Base-by-base conservation (phyloP, 2,888 invertebrate species). In the Atethmia centrago region DNA sequence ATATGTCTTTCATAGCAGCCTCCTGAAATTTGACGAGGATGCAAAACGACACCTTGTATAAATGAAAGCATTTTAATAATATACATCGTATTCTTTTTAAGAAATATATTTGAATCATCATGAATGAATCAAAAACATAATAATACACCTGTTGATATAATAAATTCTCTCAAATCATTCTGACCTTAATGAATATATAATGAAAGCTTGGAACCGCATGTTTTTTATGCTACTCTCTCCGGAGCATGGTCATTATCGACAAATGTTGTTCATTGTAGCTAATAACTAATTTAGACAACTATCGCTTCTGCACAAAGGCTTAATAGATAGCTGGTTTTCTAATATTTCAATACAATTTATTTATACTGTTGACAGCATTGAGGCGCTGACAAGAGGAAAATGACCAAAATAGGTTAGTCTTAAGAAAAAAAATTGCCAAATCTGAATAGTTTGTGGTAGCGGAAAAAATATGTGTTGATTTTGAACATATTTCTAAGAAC, bases 161-260 rank as follows among this genome's bases (percentile, higher is more conserved):
- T 70, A 70, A 79, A 58, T 74, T 53, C 62, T 62, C 25, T 56
- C 31, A 31, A 5, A 61, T n/a, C 28, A 82, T 58, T 58, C 7
- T 81, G 82, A 81, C 82, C 81, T 74, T 81, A 81, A 81, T 81
- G 78, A 78, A 66, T 69, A 58, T 71, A 71, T 82, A 78, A 81
- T 82, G 78, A 71, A 73, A 69, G 74, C 74, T 78, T 68, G 67
- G 56, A 78, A 78, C 58, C 49, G 79, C 56, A 45, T 58, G 67
- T 82, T 77, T 80, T n/a, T 77, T 78, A 64, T 73, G 56, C 63
- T 31, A 70, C 82, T 81, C 77, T 80, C 80, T 81, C 80, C 71
- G 67, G 64, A 71, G 69, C 61, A 51, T 14, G 40, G 72, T 56
- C 71, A 80, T 80, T 77, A 80, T 67, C 25, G 9, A 10, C 64